Evolutionary conservation across 2,888 invertebrate genomes (phyloP).

Genomic region (Trimorus sp.): DNA sequence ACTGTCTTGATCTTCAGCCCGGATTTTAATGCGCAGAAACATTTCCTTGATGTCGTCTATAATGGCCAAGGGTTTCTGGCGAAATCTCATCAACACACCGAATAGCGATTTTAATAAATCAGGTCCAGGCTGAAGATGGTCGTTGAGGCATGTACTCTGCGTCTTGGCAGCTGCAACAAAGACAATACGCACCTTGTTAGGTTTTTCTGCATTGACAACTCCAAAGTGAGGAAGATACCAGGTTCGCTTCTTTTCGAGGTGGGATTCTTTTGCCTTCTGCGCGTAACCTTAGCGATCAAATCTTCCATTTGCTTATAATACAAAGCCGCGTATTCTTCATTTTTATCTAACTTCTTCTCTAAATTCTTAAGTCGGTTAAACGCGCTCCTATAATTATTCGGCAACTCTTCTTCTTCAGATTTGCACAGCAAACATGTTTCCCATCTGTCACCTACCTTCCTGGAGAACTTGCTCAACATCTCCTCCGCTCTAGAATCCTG

Average conservation of each 20-base stretch:
- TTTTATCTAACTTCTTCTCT: not conserved
- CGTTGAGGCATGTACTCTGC: conserved; percentile 68
- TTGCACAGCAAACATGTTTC: conserved; percentile 49
- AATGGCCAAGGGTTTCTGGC: not conserved
- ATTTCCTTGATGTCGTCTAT: conserved; percentile 74
- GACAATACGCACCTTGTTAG: conserved; percentile 68
- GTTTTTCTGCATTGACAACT: conserved; percentile 49
- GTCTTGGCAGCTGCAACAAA: conserved; percentile 72
- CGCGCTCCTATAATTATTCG: conserved; percentile 10
- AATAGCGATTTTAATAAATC: conserved; percentile 73
- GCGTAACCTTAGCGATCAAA: not conserved
- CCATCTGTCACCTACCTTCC: conserved; percentile 12
- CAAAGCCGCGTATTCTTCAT: not conserved
- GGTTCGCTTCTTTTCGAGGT: not conserved
- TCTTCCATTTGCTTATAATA: not conserved
- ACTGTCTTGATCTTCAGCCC: conserved; percentile 68
- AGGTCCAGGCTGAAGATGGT: conserved; percentile 70
- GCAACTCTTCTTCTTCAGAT: not conserved
- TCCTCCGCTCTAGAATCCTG: not conserved
- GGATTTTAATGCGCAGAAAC: conserved; percentile 73
- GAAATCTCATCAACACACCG: conserved; percentile 74
- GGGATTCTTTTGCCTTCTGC: not conserved
- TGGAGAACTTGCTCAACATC: not conserved
- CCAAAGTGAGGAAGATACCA: conserved; percentile 14
- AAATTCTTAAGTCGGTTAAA: conserved; percentile 13